Conservation (phyloP, 2,797 vertebrate species). For the Mormyrops attenuatus region DNA sequence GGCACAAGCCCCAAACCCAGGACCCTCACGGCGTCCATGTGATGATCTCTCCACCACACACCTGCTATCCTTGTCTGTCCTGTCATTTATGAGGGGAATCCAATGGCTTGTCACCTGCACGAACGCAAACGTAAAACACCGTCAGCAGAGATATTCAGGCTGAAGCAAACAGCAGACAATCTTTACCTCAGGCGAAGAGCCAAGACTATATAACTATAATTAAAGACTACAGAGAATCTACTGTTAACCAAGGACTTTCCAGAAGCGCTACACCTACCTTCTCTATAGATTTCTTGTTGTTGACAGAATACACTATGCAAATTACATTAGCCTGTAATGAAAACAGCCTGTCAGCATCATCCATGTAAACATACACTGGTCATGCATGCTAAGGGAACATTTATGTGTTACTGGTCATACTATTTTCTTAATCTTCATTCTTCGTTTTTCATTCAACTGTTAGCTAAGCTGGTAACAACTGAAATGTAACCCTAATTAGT, state of each 20-base stretch:
- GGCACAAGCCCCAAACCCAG: no score
- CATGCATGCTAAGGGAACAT: not conserved
- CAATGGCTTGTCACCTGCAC: conserved; percentile 88
- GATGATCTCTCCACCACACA: conserved; percentile 37
- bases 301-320: conserved; percentile 70
- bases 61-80: conserved; percentile 97
- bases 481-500: not conserved
- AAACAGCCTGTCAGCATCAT: not conserved
- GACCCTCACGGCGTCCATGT: not conserved
- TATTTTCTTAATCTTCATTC: not conserved
- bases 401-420: not conserved
- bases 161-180: not conserved
- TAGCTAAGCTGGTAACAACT: not conserved
- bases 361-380: not conserved
- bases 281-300: conserved; percentile 69
- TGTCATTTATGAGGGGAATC: conserved; percentile 95
- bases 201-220: not conserved
- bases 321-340: conserved; percentile 65
- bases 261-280: conserved; percentile 50
- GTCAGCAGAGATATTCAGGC: not conserved
- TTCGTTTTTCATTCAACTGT: not conserved
- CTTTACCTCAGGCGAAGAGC: not conserved
- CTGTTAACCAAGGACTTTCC: not conserved
- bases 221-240: not conserved
- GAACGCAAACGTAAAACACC: not conserved